A percentile compares a stretch with the other conserved stretches of the same genome.
Evolutionary conservation across 2,113 vertebrate genomes (phyloP).

Genomic region (Agapornis roseicollis): DNA sequence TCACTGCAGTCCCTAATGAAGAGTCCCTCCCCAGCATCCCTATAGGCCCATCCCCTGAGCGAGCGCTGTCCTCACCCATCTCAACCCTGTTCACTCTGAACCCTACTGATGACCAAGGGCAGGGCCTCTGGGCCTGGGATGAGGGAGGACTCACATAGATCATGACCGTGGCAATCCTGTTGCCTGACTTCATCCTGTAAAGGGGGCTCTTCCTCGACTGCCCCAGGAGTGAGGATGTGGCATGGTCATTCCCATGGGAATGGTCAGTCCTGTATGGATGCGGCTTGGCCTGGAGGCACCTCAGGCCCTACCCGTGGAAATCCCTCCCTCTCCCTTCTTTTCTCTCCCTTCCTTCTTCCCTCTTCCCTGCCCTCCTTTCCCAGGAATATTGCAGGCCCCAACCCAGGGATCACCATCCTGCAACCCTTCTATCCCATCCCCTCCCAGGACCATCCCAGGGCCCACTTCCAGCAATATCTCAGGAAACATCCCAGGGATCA

Average conservation of each 20-base stretch:
- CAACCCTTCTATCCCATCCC: background rate
- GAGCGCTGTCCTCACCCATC: background rate
- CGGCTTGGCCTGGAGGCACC: rapidly evolving
- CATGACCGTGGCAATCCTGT: constrained; percentile 92
- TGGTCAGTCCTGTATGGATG: background rate
- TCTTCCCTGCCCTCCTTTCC: background rate
- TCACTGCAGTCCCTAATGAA: too few species aligned
- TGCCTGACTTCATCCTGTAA: constrained; percentile 90
- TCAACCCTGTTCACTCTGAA: background rate
- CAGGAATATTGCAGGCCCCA: background rate
- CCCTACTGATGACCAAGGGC: background rate
- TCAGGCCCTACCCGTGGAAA: rapidly evolving
- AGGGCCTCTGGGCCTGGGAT: rapidly evolving
- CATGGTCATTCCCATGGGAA: background rate
- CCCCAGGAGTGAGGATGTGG: constrained; percentile 2
- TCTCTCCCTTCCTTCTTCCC: too few species aligned
- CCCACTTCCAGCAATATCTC: too few species aligned
- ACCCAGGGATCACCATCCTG: background rate
- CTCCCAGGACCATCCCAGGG: background rate
- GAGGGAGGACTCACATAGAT: constrained; percentile 86
- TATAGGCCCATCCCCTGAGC: background rate
- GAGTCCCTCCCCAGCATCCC: too few species aligned
- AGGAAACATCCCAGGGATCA: too few species aligned
- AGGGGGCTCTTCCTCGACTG: constrained; percentile 89
- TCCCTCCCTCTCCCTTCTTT: background rate